Evolutionary conservation across 2,888 invertebrate genomes (phyloP), one percentile per base, ranked within the genome.

Genomic region (Leptopilina drosophilae): DNA sequence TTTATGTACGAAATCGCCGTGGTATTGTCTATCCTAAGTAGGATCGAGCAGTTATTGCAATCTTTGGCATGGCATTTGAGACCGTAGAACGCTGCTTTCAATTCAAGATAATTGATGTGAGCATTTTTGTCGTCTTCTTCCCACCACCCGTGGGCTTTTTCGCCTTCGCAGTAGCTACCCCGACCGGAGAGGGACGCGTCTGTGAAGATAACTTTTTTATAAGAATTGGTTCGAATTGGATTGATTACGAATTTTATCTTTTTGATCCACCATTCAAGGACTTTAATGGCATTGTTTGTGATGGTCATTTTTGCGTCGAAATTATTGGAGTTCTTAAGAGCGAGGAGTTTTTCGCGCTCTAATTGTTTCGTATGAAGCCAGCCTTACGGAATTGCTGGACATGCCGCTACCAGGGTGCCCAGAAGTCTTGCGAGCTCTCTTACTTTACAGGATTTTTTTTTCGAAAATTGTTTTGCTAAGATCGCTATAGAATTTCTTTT

Each of bases 1-100:
- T 62, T 62, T 15, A 62, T 62, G 62, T 62, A 62, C 8, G 62
- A n/a, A 8, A 62, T 62, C n/a, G 62, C 62, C 6, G 62, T 62
- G 20, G 62, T 62, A 62, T 62, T 62, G 8, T 62, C 62, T 20
- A 15, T 62, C 7, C 62, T 15, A 15, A 62, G 6, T 9, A 62
- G 8, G 6, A 62, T 7, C 20, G 15, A 20, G 0, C 62, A 62
- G 9, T 62, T 20, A 26, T 15, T 20, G 15, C 8, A 62, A 2
- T 62, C 62, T 5, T 20, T 62, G 62, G 62, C 62, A 62, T 20
- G 20, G 62, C 62, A 62, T 20, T 15, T 59, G 5, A 59, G 15
- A n/a, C 59, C 14, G 59, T 59, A 5, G n/a, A 59, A 59, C 3
- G 59, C 14, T 59, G 59, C 59, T 59, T n/a, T 59, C 5, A 59